Evolutionary conservation across 2,797 vertebrate genomes (phyloP).

Genomic region (Coregonus ussuriensis): DNA sequence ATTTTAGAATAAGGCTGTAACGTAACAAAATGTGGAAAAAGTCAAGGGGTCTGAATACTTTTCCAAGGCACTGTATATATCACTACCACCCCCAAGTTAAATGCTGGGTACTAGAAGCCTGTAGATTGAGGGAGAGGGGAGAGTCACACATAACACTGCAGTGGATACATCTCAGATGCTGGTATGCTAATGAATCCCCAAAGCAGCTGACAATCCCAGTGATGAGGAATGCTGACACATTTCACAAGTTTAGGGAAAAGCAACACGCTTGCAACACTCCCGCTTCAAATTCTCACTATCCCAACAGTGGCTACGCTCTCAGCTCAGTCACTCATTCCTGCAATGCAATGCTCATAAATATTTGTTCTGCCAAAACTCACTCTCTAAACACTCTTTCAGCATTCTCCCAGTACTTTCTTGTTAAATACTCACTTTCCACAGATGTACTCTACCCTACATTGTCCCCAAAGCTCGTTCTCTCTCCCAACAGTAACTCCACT

Average conservation of each 20-base stretch:
- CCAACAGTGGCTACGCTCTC: conserved; percentile 23
- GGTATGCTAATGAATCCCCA: conserved; percentile 54
- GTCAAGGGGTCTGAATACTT: too few species aligned
- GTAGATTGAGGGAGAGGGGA: conserved; percentile 10
- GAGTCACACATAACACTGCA: conserved; percentile 21
- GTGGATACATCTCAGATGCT: conserved; percentile 28
- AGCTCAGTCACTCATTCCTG: conserved; percentile 25
- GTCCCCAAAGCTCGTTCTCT: neutral
- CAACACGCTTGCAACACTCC: conserved; percentile 47
- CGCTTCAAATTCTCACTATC: conserved; percentile 37
- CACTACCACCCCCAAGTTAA: too few species aligned
- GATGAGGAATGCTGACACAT: conserved; percentile 28
- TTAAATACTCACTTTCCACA: neutral
- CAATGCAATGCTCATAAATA: conserved; percentile 28
- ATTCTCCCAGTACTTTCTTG: neutral
- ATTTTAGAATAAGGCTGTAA: too few species aligned
- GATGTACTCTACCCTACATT: neutral
- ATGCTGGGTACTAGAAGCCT: conserved; percentile 13
- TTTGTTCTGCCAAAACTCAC: conserved; percentile 27
- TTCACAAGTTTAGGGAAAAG: conserved; percentile 49
- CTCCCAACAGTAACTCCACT: neutral
- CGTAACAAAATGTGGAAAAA: too few species aligned
- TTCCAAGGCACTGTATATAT: too few species aligned
- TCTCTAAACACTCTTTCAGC: neutral
- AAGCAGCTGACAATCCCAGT: conserved; percentile 49